phyloP scores from a whole-genome alignment of 2,888 invertebrate species.

The Hyppa rectilinea region DNA sequence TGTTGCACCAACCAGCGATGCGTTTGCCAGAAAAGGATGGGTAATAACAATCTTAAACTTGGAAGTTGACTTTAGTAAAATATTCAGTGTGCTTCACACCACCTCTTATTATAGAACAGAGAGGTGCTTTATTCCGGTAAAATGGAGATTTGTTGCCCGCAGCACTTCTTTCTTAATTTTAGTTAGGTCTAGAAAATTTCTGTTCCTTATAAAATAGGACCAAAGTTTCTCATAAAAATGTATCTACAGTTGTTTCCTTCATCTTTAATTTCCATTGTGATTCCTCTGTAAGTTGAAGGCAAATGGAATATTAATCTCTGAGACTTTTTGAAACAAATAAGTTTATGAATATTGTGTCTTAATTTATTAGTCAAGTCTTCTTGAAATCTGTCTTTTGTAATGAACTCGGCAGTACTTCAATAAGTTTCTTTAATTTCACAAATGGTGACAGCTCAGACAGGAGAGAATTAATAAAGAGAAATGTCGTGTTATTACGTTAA shows the following conservation, averaged over 20 bases:
- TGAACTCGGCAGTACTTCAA: constrained; percentile 47
- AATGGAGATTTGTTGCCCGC: constrained; percentile 84
- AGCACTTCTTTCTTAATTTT: constrained; percentile 24
- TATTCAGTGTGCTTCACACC: constrained; percentile 74
- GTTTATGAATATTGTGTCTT: constrained; percentile 55
- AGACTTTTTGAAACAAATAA: constrained; percentile 57
- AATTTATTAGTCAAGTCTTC: constrained; percentile 57
- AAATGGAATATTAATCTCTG: constrained; percentile 59
- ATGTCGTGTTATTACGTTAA: constrained; percentile 2
- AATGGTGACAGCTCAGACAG: constrained; percentile 25
- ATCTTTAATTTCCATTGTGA: constrained; percentile 37
- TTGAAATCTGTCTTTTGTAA: constrained; percentile 77
- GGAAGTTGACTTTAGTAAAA: constrained; percentile 74
- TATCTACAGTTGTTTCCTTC: constrained; percentile 10
- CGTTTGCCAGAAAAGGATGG: constrained; percentile 42
- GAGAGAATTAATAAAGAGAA: constrained; percentile 13
- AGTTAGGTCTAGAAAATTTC: constrained; percentile 16
- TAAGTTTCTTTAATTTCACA: constrained; percentile 38
- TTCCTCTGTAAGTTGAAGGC: constrained; percentile 18
- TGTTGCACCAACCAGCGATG: constrained; percentile 31
- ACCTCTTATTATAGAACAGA: constrained; percentile 79
- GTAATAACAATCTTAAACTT: constrained; percentile 59
- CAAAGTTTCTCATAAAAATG: constrained; percentile 13
- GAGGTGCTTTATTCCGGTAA: constrained; percentile 83
- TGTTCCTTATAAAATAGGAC: neutral